phyloP scores from a whole-genome alignment of 1,140 invertebrate genomes.

The Episyrphus balteatus region DNA sequence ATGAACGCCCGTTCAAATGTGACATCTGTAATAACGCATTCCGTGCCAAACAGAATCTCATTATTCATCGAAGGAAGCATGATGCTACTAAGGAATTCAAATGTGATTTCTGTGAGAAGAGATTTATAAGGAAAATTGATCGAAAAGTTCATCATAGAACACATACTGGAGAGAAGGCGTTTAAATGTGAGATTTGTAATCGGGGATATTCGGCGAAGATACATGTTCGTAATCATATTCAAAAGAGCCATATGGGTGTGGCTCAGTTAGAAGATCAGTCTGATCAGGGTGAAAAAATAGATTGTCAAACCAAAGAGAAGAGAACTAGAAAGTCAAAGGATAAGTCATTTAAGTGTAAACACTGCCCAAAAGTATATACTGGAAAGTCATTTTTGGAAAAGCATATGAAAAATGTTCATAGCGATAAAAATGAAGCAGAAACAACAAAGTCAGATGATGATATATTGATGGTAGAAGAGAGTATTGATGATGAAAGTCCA shows the following conservation, averaged over 20 bases:
- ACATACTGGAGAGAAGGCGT: conserved; percentile 43
- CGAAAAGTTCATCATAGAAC: conserved; percentile 47
- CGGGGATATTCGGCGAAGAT: conserved; percentile 28
- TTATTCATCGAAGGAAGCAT: conserved; percentile 27
- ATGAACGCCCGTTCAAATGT: conserved; percentile 33
- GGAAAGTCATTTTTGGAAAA: too few species aligned
- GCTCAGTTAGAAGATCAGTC: neutral
- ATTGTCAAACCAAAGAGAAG: neutral
- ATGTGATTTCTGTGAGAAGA: conserved; percentile 43
- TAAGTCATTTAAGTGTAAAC: too few species aligned
- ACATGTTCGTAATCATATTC: conserved; percentile 24
- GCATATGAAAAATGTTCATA: too few species aligned
- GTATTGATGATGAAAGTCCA: too few species aligned
- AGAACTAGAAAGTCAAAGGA: too few species aligned
- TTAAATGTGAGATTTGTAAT: conserved; percentile 20
- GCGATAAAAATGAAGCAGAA: too few species aligned
- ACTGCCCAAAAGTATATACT: too few species aligned
- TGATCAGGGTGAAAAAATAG: neutral
- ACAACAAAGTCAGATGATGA: too few species aligned
- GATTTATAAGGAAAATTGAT: conserved; percentile 44
- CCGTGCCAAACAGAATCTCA: conserved; percentile 29
- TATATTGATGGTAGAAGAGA: too few species aligned
- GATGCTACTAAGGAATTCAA: conserved; percentile 42
- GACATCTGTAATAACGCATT: conserved; percentile 27
- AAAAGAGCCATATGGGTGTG: conserved; percentile 16